Evolutionary conservation across 1,140 invertebrate genomes (phyloP), one percentile per base, ranked within the genome.

Genomic region (Brachionus calyciflorus): DNA sequence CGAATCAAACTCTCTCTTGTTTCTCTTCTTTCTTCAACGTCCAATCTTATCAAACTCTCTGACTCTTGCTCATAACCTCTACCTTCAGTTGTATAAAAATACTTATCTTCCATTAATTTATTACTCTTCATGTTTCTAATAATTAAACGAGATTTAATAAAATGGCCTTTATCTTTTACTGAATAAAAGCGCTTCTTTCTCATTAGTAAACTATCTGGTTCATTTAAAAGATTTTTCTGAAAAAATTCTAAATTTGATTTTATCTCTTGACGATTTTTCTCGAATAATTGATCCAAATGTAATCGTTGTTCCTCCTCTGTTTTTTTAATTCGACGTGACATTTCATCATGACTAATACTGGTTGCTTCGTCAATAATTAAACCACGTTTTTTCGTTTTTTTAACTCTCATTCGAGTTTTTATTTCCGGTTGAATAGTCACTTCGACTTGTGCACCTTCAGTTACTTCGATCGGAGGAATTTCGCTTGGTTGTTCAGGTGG

Each of bases 191-290:
- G 60, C 9, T 5, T 41, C 21, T 33, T 17, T 37, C 60, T 65
- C 60, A 65, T 65, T 28, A 65, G 19, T 12, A 65, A 65, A 65
- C 21, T 41, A 44, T 6, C 44, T 1, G 60, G 6, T 2, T 65
- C 17, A 10, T 65, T 65, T 5, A 65, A 12, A 4, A 65, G 17
- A 41, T 65, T 37, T 65, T 65, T 19, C 19, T 10, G 19, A 10
- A 65, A 41, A 41, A 12, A 65, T 19, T 65, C 60, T 3, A 41
- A 24, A 21, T 60, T 60, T 60, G 37, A 14, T 60, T 60, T 60
- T 30, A 60, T 33, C 19, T 37, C 30, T 5, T 9, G 28, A n/a
- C 55, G 28, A 60, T 60, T 60, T 60, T 37, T 60, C 17, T 26
- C 55, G 33, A 60, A 60, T 17, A 60, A 17, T 60, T 37, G 5